A percentile compares a stretch with the other conserved stretches of the same genome.
These are phyloP conservation scores for Megalurothrips usitatus DNA, from an alignment of 2,888 invertebrate species.

Conservation along the genomic window DNA sequence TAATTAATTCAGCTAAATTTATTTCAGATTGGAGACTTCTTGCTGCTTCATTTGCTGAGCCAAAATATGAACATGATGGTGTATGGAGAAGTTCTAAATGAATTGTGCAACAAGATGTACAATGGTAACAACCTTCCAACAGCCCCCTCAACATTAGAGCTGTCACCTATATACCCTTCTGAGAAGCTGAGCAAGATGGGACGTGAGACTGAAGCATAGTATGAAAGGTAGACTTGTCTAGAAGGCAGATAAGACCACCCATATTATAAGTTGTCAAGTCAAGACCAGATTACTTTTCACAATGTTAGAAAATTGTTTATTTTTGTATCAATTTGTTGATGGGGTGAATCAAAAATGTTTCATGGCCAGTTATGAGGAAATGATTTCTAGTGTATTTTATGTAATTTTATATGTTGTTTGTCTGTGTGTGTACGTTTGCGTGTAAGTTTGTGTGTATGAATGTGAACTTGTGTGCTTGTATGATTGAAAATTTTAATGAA, in stretches of 20 bases:
- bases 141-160: constrained; percentile 80
- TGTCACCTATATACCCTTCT: constrained; percentile 75
- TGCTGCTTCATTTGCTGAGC: constrained; percentile 74
- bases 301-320: constrained; percentile 32
- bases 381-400: constrained; percentile 18
- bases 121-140: constrained; percentile 71
- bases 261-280: not conserved
- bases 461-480: not conserved
- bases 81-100: constrained; percentile 74
- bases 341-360: not conserved
- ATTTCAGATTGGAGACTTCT: constrained; percentile 77
- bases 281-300: constrained; percentile 23
- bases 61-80: constrained; percentile 81
- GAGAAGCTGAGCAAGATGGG: constrained; percentile 55
- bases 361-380: not conserved
- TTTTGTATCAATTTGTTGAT: constrained; percentile 30
- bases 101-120: constrained; percentile 65
- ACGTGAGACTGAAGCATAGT: constrained; percentile 80
- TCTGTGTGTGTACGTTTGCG: not conserved
- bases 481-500: not conserved
- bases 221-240: constrained; percentile 28
- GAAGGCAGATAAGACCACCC: not conserved
- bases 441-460: not conserved
- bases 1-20: not conserved
- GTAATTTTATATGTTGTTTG: not conserved